Evolutionary conservation across 1,140 invertebrate species (phyloP).

Genomic region (Vollenhovia emeryi): DNA sequence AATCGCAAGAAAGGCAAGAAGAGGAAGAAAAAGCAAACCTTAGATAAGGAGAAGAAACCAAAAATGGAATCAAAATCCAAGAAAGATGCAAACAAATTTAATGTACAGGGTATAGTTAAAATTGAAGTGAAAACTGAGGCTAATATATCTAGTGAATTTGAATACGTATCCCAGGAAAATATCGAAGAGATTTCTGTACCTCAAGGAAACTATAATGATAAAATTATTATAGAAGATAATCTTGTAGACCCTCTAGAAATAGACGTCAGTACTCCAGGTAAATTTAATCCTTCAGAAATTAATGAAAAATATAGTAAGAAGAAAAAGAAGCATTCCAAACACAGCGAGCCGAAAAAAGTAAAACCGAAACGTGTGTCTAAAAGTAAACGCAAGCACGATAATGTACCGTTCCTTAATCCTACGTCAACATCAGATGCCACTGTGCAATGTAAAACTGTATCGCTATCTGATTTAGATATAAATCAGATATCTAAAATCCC

Average conservation of each 20-base stretch:
- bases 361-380: constrained; percentile 69
- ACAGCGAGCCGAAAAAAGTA: constrained; percentile 67
- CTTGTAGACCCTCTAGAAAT: constrained; percentile 19
- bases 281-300: constrained; percentile 31
- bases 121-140: constrained; percentile 56
- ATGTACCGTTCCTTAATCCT: too few relatives aligned
- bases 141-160: not conserved
- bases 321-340: constrained; percentile 74
- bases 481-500: not conserved
- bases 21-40: constrained; percentile 75
- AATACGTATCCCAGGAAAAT: constrained; percentile 26
- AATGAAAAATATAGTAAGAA: constrained; percentile 66
- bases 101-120: constrained; percentile 15
- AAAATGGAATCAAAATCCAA: constrained; percentile 60
- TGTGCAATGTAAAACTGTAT: constrained; percentile 79
- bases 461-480: constrained; percentile 72
- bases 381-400: constrained; percentile 68
- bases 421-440: constrained; percentile 79
- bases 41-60: constrained; percentile 70
- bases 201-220: constrained; percentile 37
- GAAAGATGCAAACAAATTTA: constrained; percentile 48
- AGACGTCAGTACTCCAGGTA: not conserved
- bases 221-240: not conserved
- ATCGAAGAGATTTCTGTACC: not conserved
- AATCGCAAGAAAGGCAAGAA: constrained; percentile 84